phyloP scores from a whole-genome alignment of 2,797 vertebrate species.

The Galagoides demidoff region DNA sequence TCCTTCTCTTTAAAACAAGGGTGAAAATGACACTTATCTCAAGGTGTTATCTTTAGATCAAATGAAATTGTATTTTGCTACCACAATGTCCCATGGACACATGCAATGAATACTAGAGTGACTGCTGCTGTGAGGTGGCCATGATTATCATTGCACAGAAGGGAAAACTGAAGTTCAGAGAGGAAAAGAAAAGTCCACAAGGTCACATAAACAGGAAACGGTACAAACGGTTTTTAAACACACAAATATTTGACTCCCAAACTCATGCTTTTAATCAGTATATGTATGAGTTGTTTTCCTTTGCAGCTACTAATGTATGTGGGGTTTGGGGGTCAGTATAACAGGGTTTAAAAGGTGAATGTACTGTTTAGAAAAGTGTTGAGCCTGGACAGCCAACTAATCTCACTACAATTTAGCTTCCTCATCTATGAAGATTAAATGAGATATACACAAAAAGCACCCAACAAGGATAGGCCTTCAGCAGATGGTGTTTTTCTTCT shows the following conservation, averaged over 20 bases:
- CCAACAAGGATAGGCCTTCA: not conserved
- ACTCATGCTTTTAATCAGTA: not conserved
- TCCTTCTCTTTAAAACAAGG: not conserved
- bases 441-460: not conserved
- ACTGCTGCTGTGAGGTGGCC: not conserved
- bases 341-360: constrained; percentile 1
- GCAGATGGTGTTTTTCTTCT: not conserved
- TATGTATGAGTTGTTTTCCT: not conserved
- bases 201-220: not conserved
- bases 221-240: not conserved
- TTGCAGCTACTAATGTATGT: not conserved
- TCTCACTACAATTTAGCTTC: not conserved
- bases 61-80: not conserved
- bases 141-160: not conserved
- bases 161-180: constrained; percentile 20
- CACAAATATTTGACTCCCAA: not conserved
- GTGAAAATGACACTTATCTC: not conserved
- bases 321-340: not conserved
- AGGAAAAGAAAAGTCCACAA: not conserved
- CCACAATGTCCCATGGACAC: not conserved
- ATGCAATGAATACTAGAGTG: not conserved
- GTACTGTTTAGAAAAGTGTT: not conserved
- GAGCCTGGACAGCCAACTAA: not conserved
- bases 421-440: not conserved
- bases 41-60: not conserved